Conservation (phyloP, 2,888 invertebrate genomes). For the Drosophila formosana region DNA sequence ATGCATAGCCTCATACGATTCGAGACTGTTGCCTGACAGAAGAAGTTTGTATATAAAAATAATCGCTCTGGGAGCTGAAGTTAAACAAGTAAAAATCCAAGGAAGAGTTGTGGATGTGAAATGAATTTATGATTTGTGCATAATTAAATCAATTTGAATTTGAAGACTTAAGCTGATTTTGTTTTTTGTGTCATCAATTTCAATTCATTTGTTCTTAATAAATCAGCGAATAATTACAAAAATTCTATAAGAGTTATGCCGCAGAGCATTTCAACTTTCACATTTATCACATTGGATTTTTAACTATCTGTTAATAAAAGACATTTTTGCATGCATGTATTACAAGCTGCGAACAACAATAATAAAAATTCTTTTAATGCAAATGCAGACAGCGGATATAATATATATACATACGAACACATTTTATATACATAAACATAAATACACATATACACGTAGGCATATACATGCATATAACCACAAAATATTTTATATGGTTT, state of each 20-base stretch:
- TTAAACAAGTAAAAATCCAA: too few species aligned
- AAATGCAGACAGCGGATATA: slow-evolving; percentile 57
- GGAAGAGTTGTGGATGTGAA: background rate
- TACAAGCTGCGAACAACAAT: slow-evolving; percentile 54
- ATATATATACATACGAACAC: slow-evolving; percentile 30
- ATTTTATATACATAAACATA: slow-evolving; percentile 24
- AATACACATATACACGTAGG: slow-evolving; percentile 8
- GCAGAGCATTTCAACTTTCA: slow-evolving; percentile 31
- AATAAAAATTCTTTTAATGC: slow-evolving; percentile 63
- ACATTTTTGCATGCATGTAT: slow-evolving; percentile 52
- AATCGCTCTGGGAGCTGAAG: too few species aligned
- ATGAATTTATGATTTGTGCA: background rate
- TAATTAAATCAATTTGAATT: background rate
- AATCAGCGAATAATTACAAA: background rate
- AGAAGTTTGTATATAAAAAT: background rate
- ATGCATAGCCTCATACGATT: background rate
- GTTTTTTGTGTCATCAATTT: background rate
- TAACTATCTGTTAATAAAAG: slow-evolving; percentile 72
- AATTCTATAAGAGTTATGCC: too few species aligned
- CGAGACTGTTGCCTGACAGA: slow-evolving; percentile 2
- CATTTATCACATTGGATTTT: slow-evolving; percentile 23
- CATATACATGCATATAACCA: slow-evolving; percentile 28
- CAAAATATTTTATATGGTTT: slow-evolving; percentile 37
- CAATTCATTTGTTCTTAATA: background rate
- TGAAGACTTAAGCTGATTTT: background rate